These are phyloP conservation scores for Macrosoma leucophasiata DNA, from an alignment of 2,888 invertebrate genomes.

Conservation along the genomic window DNA sequence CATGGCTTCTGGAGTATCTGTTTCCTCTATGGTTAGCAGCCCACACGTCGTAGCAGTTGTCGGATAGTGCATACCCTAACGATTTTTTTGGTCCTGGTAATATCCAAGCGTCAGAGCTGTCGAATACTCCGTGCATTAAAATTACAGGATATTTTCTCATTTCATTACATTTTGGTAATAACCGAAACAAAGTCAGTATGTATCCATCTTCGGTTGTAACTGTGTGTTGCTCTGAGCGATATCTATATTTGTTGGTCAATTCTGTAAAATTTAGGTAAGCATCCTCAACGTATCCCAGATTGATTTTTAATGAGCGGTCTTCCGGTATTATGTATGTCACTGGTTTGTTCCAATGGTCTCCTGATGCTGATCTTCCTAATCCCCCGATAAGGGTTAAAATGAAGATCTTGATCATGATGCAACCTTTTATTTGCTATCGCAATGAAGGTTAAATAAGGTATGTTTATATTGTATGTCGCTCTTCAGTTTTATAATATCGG, in stretches of 20 bases:
- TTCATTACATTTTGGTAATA: slow-evolving; percentile 34
- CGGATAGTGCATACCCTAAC: slow-evolving; percentile 45
- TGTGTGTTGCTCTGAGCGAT: slow-evolving; percentile 28
- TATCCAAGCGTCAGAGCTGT: slow-evolving; percentile 38
- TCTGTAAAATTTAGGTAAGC: slow-evolving; percentile 40
- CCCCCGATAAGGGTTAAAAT: slow-evolving; percentile 17
- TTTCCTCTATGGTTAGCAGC: slow-evolving; percentile 72
- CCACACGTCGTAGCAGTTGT: slow-evolving; percentile 68
- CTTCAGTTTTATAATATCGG: slow-evolving; percentile 56
- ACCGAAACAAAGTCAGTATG: slow-evolving; percentile 30
- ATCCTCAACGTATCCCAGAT: slow-evolving; percentile 51
- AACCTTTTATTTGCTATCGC: slow-evolving; percentile 32
- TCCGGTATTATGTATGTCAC: slow-evolving; percentile 43
- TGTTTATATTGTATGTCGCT: slow-evolving; percentile 44
- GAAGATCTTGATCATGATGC: slow-evolving; percentile 28
- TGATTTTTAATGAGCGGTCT: slow-evolving; percentile 40
- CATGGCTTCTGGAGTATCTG: slow-evolving; percentile 72
- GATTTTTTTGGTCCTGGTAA: slow-evolving; percentile 46
- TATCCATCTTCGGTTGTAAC: slow-evolving; percentile 38
- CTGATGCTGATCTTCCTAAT: slow-evolving; percentile 1
- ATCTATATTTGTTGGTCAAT: slow-evolving; percentile 31
- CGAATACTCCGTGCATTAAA: slow-evolving; percentile 39
- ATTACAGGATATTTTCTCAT: slow-evolving; percentile 29
- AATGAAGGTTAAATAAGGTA: slow-evolving; percentile 37
- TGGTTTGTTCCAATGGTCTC: slow-evolving; percentile 27